phyloP scores from a whole-genome alignment of 2,113 vertebrate genomes.

The Micronycteris hirsuta region DNA sequence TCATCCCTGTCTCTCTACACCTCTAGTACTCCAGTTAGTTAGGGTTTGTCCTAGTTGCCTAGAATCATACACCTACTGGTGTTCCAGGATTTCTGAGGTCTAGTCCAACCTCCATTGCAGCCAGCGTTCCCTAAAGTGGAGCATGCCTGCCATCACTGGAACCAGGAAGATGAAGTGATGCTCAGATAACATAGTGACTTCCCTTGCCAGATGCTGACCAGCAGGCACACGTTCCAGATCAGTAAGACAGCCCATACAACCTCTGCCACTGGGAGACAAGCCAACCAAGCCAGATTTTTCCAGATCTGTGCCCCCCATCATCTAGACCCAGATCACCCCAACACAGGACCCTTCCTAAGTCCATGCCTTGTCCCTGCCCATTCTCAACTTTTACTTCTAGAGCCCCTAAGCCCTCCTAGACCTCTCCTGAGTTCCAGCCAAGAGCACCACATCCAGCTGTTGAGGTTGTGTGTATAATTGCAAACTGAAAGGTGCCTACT shows the following conservation, averaged over 20 bases:
- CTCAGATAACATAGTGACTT: not conserved
- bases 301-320: not conserved
- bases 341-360: not conserved
- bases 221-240: not conserved
- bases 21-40: not conserved
- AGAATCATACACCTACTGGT: not conserved
- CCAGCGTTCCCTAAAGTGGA: not conserved
- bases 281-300: not conserved
- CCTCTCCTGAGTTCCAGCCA: not conserved
- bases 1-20: not conserved
- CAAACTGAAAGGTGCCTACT: not conserved
- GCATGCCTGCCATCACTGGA: not conserved
- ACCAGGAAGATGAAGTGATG: not conserved
- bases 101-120: not conserved
- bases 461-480: not conserved
- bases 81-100: not conserved
- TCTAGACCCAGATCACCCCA: not conserved
- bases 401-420: not conserved
- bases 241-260: not conserved
- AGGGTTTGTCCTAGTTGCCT: not conserved
- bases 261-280: not conserved
- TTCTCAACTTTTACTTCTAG: not conserved
- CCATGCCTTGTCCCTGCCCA: not conserved
- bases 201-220: too few relatives aligned
- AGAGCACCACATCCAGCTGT: accelerated